phyloP scores from a whole-genome alignment of 2,113 vertebrate genomes.

The Theristicus caerulescens region DNA sequence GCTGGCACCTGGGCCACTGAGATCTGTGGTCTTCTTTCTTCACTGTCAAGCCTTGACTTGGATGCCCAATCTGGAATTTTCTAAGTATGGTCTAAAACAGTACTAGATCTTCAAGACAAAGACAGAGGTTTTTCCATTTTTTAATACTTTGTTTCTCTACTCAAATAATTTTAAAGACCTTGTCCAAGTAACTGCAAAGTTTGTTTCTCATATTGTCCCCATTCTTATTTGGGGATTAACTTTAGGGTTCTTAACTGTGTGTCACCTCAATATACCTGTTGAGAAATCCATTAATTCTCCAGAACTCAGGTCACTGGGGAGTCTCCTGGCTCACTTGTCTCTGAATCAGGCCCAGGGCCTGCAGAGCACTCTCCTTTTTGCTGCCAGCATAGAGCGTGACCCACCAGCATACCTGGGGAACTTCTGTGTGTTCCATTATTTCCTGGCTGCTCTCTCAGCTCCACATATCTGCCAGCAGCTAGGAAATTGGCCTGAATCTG shows the following conservation, averaged over 20 bases:
- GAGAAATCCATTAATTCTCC: background rate
- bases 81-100: background rate
- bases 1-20: background rate
- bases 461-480: background rate
- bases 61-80: background rate
- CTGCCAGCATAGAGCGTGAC: background rate
- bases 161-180: background rate
- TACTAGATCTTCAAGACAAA: background rate
- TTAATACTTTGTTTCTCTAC: background rate
- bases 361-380: background rate
- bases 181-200: background rate
- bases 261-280: background rate
- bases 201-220: background rate
- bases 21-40: background rate
- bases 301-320: background rate
- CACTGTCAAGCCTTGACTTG: background rate
- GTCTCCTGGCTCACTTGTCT: background rate
- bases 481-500: background rate
- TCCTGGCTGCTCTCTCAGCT: background rate
- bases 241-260: background rate
- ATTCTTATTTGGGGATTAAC: background rate
- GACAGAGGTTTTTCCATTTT: background rate
- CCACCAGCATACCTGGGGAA: background rate
- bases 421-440: background rate
- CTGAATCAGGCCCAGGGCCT: background rate